Percentiles rank a stretch among this genome's conserved stretches.
These are phyloP conservation scores for Punctoribates punctum DNA, from an alignment of 2,888 invertebrate species.

Conservation along the genomic window DNA sequence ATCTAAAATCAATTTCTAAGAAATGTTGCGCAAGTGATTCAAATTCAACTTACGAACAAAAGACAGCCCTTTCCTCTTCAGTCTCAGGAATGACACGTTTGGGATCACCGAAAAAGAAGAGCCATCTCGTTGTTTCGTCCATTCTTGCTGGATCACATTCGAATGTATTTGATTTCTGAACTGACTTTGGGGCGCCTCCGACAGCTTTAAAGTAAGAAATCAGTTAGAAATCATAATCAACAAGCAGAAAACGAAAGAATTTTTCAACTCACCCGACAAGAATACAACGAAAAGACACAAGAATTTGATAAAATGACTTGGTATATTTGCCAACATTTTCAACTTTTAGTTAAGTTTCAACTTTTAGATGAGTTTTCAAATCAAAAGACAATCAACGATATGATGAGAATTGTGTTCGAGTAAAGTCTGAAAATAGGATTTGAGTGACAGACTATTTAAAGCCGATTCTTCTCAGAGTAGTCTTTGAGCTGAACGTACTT, in stretches of 20 bases:
- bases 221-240: background rate
- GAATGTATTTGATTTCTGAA: background rate
- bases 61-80: conserved; percentile 4
- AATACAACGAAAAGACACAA: background rate
- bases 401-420: too few relatives aligned
- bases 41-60: conserved; percentile 42
- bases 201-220: background rate
- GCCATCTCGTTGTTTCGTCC: conserved; percentile 39
- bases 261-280: background rate
- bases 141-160: conserved; percentile 14
- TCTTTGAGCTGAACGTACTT: background rate
- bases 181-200: background rate
- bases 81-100: conserved; percentile 7
- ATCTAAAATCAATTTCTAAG: too few relatives aligned
- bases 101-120: conserved; percentile 41
- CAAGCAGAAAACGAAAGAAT: background rate
- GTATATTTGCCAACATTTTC: background rate
- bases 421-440: background rate
- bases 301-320: background rate
- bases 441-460: background rate
- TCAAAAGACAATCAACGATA: too few relatives aligned
- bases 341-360: background rate
- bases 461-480: background rate
- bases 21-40: too few relatives aligned
- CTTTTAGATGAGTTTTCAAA: background rate